Percentiles rank a stretch among this genome's conserved stretches.
These are phyloP conservation scores for Calliphora vomitoria DNA, from an alignment of 2,888 invertebrate genomes.

Conservation along the genomic window DNA sequence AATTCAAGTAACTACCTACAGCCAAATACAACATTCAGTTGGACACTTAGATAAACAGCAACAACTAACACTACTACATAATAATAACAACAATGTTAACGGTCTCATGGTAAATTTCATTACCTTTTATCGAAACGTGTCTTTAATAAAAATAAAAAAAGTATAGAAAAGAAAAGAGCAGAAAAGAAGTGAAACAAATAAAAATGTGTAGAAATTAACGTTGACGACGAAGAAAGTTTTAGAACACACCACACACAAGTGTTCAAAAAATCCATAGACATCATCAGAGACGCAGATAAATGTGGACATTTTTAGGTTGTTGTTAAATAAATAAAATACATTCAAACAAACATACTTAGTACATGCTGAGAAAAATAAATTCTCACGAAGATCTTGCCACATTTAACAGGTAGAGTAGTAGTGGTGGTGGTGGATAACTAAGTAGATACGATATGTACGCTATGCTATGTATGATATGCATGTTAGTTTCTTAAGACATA, in stretches of 20 bases:
- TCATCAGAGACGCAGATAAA: constrained; percentile 27
- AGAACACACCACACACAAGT: constrained; percentile 49
- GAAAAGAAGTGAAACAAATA: constrained; percentile 15
- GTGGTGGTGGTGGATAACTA: not conserved
- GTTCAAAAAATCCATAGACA: constrained; percentile 18
- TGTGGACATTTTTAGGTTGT: constrained; percentile 72
- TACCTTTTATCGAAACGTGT: constrained; percentile 56
- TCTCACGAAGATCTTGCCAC: constrained; percentile 69
- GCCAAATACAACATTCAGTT: constrained; percentile 14
- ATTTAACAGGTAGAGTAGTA: constrained; percentile 45
- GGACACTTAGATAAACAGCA: constrained; percentile 48
- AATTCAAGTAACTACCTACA: constrained; percentile 26
- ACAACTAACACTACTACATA: constrained; percentile 21
- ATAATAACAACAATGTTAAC: constrained; percentile 37
- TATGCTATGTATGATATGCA: constrained; percentile 3
- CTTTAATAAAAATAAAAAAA: constrained; percentile 27
- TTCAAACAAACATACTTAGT: not conserved
- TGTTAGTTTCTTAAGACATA: constrained; percentile 29
- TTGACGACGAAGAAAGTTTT: constrained; percentile 63
- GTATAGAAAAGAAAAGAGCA: not conserved
- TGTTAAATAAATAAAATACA: constrained; percentile 26
- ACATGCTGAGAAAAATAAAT: constrained; percentile 39
- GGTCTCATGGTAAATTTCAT: constrained; percentile 46
- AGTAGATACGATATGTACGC: not conserved
- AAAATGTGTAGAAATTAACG: not conserved